Conservation (phyloP, 2,797 vertebrate species). For the Chrosomus eos region DNA sequence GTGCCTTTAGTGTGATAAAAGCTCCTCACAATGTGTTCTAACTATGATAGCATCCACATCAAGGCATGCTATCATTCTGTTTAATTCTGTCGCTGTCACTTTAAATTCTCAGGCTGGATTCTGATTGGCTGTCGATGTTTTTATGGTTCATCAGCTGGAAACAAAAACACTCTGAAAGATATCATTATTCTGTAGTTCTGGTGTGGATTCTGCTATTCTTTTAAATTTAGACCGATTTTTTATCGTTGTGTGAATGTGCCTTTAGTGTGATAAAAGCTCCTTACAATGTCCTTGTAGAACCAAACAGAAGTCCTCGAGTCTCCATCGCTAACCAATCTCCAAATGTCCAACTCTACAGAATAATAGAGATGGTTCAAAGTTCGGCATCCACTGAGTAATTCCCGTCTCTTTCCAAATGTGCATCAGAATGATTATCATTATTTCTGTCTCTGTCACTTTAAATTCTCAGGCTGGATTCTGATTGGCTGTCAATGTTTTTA, state of each 20-base stretch:
- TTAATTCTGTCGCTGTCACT: neutral
- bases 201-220: too few relatives aligned
- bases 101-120: neutral
- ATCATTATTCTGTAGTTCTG: neutral
- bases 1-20: neutral
- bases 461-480: neutral
- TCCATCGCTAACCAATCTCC: neutral
- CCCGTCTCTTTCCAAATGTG: constrained; percentile 1
- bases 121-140: neutral
- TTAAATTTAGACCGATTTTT: neutral
- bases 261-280: neutral
- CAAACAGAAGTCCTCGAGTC: constrained; percentile 16
- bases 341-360: neutral
- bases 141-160: neutral
- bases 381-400: neutral
- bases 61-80: neutral
- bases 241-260: neutral
- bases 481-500: neutral
- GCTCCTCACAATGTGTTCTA: neutral
- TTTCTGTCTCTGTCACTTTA: neutral
- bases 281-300: neutral
- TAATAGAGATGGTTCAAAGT: neutral
- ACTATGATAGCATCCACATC: neutral
- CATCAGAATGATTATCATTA: constrained; percentile 86
- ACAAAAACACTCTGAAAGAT: neutral